Percentiles rank a stretch among this genome's conserved stretches.
Conservation (phyloP, 2,113 vertebrate genomes). For the Glaucomys volans region DNA sequence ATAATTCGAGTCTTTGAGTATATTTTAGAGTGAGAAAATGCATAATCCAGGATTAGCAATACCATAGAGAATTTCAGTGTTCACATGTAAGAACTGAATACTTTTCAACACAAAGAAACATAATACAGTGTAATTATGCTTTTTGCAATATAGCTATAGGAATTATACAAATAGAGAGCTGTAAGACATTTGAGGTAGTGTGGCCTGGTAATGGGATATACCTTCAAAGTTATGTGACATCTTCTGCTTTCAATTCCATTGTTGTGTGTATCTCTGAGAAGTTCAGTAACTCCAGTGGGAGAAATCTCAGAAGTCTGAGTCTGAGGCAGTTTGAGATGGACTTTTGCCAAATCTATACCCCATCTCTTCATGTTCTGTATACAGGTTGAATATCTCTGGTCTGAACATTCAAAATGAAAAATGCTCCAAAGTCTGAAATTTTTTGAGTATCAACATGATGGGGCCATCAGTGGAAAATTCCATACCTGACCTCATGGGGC, state of each 20-base stretch:
- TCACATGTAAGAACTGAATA: not conserved
- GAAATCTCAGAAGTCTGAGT: not conserved
- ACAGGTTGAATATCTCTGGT: not conserved
- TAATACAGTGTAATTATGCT: not conserved
- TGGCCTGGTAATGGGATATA: not conserved
- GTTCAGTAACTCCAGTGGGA: not conserved
- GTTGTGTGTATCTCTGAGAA: not conserved
- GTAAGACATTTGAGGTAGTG: not conserved
- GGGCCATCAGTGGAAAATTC: not conserved
- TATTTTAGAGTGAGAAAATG: not conserved
- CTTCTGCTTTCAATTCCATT: not conserved
- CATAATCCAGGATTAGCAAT: not conserved
- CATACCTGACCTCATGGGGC: not conserved
- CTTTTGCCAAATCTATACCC: not conserved
- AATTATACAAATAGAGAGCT: not conserved
- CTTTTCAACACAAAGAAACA: not conserved
- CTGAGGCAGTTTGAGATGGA: not conserved
- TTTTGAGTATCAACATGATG: not conserved
- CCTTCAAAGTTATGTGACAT: not conserved
- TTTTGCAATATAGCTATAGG: not conserved
- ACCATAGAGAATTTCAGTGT: constrained; percentile 42
- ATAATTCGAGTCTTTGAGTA: not conserved
- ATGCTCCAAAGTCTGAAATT: not conserved
- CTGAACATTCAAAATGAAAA: not conserved
- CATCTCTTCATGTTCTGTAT: not conserved